A percentile compares a stretch with the other conserved stretches of the same genome.
Evolutionary conservation across 2,797 vertebrate genomes (phyloP).

Genomic region (Sebastes jordani): DNA sequence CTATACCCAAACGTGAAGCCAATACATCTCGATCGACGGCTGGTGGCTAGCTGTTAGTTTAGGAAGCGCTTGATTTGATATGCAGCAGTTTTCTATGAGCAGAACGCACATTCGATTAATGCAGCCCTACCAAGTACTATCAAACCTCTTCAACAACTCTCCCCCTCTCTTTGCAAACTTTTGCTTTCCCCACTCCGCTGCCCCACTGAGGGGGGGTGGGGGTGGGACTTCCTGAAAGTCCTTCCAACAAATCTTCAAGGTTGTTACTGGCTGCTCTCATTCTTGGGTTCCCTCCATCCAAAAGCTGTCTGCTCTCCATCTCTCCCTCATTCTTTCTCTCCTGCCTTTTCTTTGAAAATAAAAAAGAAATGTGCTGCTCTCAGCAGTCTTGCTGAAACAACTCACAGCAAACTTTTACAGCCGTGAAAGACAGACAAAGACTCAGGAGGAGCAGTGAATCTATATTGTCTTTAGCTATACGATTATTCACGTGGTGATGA

Average conservation of each 20-base stretch:
- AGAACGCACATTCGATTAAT: too few relatives aligned
- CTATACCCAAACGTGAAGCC: too few relatives aligned
- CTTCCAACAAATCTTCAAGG: conserved; percentile 31
- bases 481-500: not conserved
- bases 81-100: too few relatives aligned
- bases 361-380: conserved; percentile 36
- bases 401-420: not conserved
- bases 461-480: not conserved
- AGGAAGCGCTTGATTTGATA: too few relatives aligned
- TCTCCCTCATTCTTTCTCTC: conserved; percentile 9
- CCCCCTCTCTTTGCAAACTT: not conserved
- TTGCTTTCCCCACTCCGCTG: not conserved
- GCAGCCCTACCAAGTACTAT: not conserved
- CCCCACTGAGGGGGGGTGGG: not conserved
- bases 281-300: conserved; percentile 17
- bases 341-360: not conserved
- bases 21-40: too few relatives aligned
- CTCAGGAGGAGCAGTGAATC: not conserved
- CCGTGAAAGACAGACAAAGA: not conserved
- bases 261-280: conserved; percentile 41
- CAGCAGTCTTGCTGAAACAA: conserved; percentile 33
- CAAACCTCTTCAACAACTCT: not conserved
- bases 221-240: conserved; percentile 39
- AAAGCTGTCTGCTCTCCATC: conserved; percentile 2
- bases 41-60: too few relatives aligned